Conservation (phyloP, 2,113 vertebrate species). For the Junco hyemalis region DNA sequence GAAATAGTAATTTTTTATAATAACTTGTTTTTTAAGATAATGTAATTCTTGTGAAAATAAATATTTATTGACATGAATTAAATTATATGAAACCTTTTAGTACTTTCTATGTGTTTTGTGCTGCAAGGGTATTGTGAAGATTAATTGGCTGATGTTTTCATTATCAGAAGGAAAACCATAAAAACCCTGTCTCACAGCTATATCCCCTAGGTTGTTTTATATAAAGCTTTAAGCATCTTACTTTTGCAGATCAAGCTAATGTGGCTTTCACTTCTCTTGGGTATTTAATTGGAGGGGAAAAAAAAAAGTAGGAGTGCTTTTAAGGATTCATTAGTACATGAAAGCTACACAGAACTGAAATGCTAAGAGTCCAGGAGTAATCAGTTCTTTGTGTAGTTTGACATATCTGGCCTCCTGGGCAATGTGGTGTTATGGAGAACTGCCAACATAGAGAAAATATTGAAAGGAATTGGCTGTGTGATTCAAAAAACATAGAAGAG, state of each 20-base stretch:
- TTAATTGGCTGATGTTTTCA: neutral
- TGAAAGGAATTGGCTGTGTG: neutral
- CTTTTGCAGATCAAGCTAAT: neutral
- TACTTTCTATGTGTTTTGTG: neutral
- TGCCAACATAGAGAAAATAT: neutral
- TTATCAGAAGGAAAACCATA: neutral
- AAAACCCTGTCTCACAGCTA: neutral
- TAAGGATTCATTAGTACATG: slow-evolving; percentile 5
- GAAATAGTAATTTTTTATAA: neutral
- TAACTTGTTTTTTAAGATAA: neutral
- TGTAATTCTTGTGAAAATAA: neutral
- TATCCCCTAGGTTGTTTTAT: neutral
- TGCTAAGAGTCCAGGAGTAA: neutral
- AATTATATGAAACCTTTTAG: neutral
- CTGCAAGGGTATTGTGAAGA: neutral
- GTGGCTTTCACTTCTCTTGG: neutral
- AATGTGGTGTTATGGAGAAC: neutral
- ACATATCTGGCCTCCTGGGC: neutral
- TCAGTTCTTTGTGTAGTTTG: neutral
- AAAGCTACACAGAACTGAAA: neutral
- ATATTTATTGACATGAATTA: neutral
- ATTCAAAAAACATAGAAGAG: neutral
- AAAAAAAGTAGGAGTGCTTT: neutral
- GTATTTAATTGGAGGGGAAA: neutral
- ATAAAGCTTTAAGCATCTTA: neutral